Percentiles rank a stretch among this genome's conserved stretches.
These are phyloP conservation scores for Pammene aurita DNA, from an alignment of 2,888 invertebrate species.

Conservation along the genomic window DNA sequence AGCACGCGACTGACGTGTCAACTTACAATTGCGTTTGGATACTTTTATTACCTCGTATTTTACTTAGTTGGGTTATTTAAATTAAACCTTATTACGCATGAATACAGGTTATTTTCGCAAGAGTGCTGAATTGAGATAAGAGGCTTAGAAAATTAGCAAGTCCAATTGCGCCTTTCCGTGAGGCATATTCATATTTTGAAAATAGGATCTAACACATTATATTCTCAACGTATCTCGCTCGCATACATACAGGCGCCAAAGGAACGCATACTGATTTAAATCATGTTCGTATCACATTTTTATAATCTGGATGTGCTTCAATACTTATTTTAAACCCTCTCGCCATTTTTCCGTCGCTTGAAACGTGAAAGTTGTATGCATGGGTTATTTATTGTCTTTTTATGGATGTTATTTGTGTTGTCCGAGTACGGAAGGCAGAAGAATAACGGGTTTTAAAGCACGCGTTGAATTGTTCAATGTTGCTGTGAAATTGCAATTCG, in stretches of 20 bases:
- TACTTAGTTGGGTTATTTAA: background rate
- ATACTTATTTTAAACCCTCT: conserved; percentile 31
- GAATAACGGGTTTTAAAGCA: conserved; percentile 32
- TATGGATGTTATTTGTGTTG: conserved; percentile 31
- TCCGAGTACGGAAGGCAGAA: conserved; percentile 8
- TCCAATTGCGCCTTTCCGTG: conserved; percentile 2
- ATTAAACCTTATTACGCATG: background rate
- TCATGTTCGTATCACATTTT: no score
- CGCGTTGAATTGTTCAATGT: conserved; percentile 16
- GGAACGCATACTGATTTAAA: no score
- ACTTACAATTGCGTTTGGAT: conserved; percentile 41
- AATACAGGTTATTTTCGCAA: background rate
- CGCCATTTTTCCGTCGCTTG: background rate
- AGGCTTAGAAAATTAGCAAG: background rate
- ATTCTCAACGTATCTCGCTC: no score
- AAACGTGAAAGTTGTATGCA: conserved; percentile 36
- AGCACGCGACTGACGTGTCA: conserved; percentile 52
- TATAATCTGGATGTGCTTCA: background rate
- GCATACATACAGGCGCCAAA: no score
- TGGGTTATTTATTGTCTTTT: conserved; percentile 35
- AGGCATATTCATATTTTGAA: background rate
- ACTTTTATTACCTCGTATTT: background rate
- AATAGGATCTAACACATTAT: background rate
- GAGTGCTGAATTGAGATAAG: background rate
- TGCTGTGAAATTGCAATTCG: no score